Base-by-base conservation (phyloP, 2,888 invertebrate species). In the Coronaproctus castanopsis region DNA sequence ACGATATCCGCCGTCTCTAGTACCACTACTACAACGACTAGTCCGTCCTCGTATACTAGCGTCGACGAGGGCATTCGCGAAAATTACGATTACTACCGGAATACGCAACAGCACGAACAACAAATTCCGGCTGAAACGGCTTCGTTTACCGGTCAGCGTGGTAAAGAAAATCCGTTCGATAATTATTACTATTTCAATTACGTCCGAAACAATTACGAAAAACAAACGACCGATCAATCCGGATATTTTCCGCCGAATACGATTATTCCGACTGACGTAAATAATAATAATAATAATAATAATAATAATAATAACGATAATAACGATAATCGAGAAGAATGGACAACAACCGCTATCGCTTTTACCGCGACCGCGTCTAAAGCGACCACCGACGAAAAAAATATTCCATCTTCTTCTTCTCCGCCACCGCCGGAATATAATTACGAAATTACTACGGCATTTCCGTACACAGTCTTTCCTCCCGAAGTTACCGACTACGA, bases 41-140 rank as follows among this genome's bases (percentile, higher is more conserved):
- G 19, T 2, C 55, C 55, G 24, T 49, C 18, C 24, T 55, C 36
- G 8, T n/a, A 1, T 1, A 21, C 55, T 8, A 55, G 48, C 3
- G 24, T 19, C 10, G 55, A 49, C 21, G 55, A 55, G 21, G 55
- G 36, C n/a, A 52, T 52, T 52, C 3, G 14, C 52, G 21, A 54
- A 36, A 36, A 36, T 36, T 36, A 36, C 36, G 8, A 5, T 5
- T 8, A 36, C 2, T 55, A 55, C n/a, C 55, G 55, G 62, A n/a
- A n/a, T n/a, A n/a, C n/a, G n/a, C n/a, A n/a, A n/a, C n/a, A n/a
- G n/a, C n/a, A n/a, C n/a, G 84, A 86, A 70, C 78, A 78, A 68
- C 85, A 85, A 69, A 77, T 82, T 1, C 78, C 82, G 0, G 85
- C 87, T 8, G 87, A 87, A 71, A 81, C 83, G 5, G 83, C 84